A percentile compares a stretch with the other conserved stretches of the same genome.
Conservation (phyloP, 2,888 invertebrate genomes). For the Plagiodera versicolora region DNA sequence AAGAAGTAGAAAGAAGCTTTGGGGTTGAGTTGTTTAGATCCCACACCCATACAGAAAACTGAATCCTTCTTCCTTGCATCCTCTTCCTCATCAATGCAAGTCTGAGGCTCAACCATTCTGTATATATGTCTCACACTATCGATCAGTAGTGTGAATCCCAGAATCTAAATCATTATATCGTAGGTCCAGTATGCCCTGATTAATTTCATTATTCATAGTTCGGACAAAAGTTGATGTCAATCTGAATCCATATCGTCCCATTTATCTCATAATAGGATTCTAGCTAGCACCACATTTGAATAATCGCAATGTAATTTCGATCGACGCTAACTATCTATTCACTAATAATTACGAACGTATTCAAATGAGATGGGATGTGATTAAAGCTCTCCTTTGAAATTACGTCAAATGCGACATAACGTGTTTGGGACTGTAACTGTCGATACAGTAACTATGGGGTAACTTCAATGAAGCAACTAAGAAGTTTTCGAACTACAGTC, state of each 20-base stretch:
- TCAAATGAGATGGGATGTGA: conserved; percentile 29
- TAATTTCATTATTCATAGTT: conserved; percentile 4
- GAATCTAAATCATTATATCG: no score
- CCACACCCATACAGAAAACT: no score
- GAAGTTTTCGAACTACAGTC: no score
- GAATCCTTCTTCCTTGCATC: no score
- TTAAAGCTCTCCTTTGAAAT: conserved; percentile 24
- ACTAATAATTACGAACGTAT: conserved; percentile 32
- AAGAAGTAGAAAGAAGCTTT: no score
- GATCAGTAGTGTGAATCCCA: no score
- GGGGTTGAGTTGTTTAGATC: no score
- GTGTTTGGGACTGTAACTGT: background rate
- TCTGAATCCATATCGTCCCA: conserved; percentile 22
- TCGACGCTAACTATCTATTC: conserved; percentile 32
- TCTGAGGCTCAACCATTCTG: no score
- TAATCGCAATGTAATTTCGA: conserved; percentile 29
- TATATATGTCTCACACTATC: no score
- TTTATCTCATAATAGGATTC: conserved; percentile 24
- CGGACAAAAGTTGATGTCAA: conserved; percentile 20
- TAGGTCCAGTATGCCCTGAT: background rate
- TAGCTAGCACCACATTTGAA: conserved; percentile 24
- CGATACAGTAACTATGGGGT: background rate
- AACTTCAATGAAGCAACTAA: no score
- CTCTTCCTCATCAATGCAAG: no score
- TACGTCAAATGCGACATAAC: background rate